Percentiles rank a stretch among this genome's conserved stretches.
phyloP scores from a whole-genome alignment of 2,888 invertebrate genomes.

The Oscheius sp. region DNA sequence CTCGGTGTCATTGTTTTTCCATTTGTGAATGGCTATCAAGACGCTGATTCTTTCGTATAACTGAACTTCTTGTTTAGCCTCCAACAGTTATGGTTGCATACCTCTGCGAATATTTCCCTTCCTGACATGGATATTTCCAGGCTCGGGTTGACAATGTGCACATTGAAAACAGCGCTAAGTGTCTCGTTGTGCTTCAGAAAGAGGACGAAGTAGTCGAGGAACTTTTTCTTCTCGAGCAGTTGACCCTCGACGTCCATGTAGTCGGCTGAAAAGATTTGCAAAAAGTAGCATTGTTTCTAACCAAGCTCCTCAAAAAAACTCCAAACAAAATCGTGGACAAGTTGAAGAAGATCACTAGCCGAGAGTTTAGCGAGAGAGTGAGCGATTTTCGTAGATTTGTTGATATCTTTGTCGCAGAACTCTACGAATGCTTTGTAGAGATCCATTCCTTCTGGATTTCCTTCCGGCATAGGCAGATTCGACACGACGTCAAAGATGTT shows the following conservation, averaged over 20 bases:
- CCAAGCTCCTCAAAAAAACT: constrained; percentile 6
- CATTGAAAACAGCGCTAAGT: background rate
- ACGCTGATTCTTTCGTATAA: constrained; percentile 16
- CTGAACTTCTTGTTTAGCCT: background rate
- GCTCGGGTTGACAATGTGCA: background rate
- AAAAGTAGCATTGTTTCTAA: background rate
- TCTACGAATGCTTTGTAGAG: constrained; percentile 16
- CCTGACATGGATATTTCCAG: background rate
- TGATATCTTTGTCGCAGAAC: constrained; percentile 28
- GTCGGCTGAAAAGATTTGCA: background rate
- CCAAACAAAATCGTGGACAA: constrained; percentile 14
- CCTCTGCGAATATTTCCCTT: constrained; percentile 15
- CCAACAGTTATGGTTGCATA: background rate
- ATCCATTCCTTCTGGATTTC: background rate
- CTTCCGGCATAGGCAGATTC: background rate
- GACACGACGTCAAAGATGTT: constrained; percentile 22
- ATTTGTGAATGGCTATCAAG: background rate
- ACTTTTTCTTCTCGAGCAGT: constrained; percentile 19
- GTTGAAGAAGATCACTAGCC: constrained; percentile 4
- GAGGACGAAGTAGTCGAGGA: constrained; percentile 26
- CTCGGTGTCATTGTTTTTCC: background rate
- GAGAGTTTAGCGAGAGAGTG: background rate
- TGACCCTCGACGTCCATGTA: constrained; percentile 11
- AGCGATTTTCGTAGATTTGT: constrained; percentile 3
- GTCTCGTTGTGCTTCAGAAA: constrained; percentile 33